Conservation (phyloP, 2,888 invertebrate species). For the Hyalella azteca region DNA sequence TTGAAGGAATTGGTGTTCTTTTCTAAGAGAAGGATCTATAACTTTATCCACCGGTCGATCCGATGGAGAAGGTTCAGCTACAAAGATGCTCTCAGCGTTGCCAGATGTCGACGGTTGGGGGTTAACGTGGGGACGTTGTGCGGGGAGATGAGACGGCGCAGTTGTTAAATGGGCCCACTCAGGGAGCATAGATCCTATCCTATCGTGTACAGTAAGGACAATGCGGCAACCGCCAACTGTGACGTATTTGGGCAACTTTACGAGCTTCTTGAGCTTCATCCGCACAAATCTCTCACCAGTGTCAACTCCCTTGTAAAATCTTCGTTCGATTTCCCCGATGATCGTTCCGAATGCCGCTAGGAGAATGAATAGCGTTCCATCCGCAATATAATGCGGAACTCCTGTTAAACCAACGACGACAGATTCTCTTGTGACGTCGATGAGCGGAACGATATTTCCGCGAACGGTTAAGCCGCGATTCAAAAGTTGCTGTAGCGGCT, state of each 20-base stretch:
- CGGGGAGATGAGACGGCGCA: neutral
- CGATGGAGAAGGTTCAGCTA: slow-evolving; percentile 4
- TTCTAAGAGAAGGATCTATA: slow-evolving; percentile 6
- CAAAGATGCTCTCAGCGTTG: neutral
- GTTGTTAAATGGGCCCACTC: slow-evolving; percentile 34
- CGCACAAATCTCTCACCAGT: slow-evolving; percentile 63
- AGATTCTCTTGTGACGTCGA: slow-evolving; percentile 62
- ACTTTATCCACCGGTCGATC: slow-evolving; percentile 15
- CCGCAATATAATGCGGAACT: slow-evolving; percentile 62
- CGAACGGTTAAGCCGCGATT: slow-evolving; percentile 60
- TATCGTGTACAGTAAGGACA: slow-evolving; percentile 60
- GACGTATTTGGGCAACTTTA: slow-evolving; percentile 60
- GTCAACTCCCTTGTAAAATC: slow-evolving; percentile 64
- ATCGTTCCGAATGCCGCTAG: slow-evolving; percentile 62
- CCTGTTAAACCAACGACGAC: slow-evolving; percentile 62
- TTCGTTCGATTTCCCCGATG: slow-evolving; percentile 63
- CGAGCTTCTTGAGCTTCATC: slow-evolving; percentile 60
- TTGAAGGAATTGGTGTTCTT: neutral
- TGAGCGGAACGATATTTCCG: slow-evolving; percentile 60
- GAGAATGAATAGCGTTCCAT: slow-evolving; percentile 61
- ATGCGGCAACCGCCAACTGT: slow-evolving; percentile 62
- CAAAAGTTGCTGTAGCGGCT: slow-evolving; percentile 61
- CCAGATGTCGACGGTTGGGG: slow-evolving; percentile 12
- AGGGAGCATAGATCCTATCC: slow-evolving; percentile 35
- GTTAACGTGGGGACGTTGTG: neutral